These are phyloP conservation scores for Emys orbicularis DNA, from an alignment of 2,797 vertebrate genomes.

Conservation along the genomic window DNA sequence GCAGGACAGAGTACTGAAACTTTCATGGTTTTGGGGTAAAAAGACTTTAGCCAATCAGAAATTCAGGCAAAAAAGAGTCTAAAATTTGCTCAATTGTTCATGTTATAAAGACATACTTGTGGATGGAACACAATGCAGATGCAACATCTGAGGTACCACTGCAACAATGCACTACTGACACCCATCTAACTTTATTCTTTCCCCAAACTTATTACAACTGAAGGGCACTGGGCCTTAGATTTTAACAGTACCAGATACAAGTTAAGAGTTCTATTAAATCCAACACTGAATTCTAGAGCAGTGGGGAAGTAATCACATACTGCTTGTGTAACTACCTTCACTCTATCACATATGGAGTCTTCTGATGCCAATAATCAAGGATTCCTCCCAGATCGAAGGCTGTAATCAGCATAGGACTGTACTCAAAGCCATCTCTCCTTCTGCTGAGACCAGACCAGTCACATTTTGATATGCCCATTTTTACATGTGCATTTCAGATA, in stretches of 20 bases:
- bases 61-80: too few species aligned
- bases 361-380: neutral
- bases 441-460: neutral
- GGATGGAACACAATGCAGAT: too few species aligned
- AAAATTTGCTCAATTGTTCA: too few species aligned
- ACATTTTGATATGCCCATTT: neutral
- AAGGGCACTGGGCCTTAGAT: too few species aligned
- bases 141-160: too few species aligned
- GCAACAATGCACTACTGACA: too few species aligned
- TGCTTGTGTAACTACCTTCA: neutral
- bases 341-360: neutral
- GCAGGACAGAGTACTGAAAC: too few species aligned
- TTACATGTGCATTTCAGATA: neutral
- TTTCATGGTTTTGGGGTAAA: neutral
- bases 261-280: neutral
- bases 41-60: too few species aligned
- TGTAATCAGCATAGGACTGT: neutral
- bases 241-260: neutral
- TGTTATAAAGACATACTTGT: too few species aligned
- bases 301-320: neutral
- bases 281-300: neutral
- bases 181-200: too few species aligned
- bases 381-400: neutral
- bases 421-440: neutral
- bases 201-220: too few species aligned